Percentiles rank a stretch among this genome's conserved stretches.
Evolutionary conservation across 2,113 vertebrate species (phyloP).

Genomic region (Nesospiza acunhae): DNA sequence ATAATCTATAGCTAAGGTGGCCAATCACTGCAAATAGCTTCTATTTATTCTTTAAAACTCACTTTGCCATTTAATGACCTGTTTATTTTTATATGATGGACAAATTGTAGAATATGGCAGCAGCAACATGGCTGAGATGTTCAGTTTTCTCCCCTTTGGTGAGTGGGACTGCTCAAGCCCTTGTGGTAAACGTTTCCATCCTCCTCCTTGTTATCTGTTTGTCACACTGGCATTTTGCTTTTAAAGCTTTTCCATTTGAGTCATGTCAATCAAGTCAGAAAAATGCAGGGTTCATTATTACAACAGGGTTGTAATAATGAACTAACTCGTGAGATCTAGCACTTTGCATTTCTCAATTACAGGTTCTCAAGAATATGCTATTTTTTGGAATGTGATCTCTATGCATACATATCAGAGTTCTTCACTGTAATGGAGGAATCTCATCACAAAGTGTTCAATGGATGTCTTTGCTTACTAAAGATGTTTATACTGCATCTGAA

Average conservation of each 20-base stretch:
- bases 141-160: slow-evolving; percentile 31
- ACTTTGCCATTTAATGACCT: slow-evolving; percentile 48
- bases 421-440: not conserved
- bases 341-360: slow-evolving; percentile 14
- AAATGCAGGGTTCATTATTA: not conserved
- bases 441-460: slow-evolving; percentile 7
- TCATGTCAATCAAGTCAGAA: slow-evolving; percentile 20
- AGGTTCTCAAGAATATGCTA: not conserved
- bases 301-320: not conserved
- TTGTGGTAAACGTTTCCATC: slow-evolving; percentile 5
- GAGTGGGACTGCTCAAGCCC: slow-evolving; percentile 21
- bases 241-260: slow-evolving; percentile 26
- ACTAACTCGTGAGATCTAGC: slow-evolving; percentile 32
- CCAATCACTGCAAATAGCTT: slow-evolving; percentile 1
- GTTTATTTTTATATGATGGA: slow-evolving; percentile 62
- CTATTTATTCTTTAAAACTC: slow-evolving; percentile 51
- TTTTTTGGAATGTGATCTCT: not conserved
- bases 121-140: slow-evolving; percentile 37
- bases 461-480: slow-evolving; percentile 39
- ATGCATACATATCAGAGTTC: not conserved
- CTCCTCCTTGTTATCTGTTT: slow-evolving; percentile 14
- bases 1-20: slow-evolving; percentile 8
- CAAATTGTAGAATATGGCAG: slow-evolving; percentile 44
- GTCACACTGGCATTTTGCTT: slow-evolving; percentile 17
- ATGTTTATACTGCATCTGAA: not conserved